Evolutionary conservation across 2,888 invertebrate species (phyloP).

Genomic region (Argyresthia albistria): DNA sequence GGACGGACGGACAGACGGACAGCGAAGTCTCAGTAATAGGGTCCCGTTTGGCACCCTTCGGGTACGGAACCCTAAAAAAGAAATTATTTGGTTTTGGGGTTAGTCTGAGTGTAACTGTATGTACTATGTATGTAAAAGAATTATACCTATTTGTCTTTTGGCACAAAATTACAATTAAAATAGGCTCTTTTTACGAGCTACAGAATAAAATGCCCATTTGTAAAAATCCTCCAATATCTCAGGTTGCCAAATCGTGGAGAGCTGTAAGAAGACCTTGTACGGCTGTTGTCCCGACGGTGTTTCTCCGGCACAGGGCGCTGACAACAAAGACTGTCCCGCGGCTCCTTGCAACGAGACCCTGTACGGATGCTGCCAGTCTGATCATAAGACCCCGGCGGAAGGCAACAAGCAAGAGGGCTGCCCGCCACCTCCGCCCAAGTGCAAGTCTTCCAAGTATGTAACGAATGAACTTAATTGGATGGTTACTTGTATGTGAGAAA

Average conservation of each 20-base stretch:
- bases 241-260: slow-evolving; percentile 81
- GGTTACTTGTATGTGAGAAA: neutral
- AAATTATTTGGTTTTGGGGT: too few relatives aligned
- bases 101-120: too few relatives aligned
- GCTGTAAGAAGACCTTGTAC: slow-evolving; percentile 81
- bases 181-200: too few relatives aligned
- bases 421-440: slow-evolving; percentile 75
- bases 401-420: slow-evolving; percentile 91
- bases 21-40: too few relatives aligned
- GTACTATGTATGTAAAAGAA: too few relatives aligned
- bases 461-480: slow-evolving; percentile 9
- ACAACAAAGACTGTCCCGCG: slow-evolving; percentile 82
- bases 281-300: slow-evolving; percentile 90
- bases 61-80: too few relatives aligned
- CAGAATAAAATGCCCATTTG: neutral
- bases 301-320: slow-evolving; percentile 80
- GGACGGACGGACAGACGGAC: too few relatives aligned
- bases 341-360: slow-evolving; percentile 82
- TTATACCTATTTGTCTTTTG: too few relatives aligned
- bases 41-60: too few relatives aligned
- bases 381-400: slow-evolving; percentile 81
- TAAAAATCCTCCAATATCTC: slow-evolving; percentile 2
- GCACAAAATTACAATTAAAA: too few relatives aligned
- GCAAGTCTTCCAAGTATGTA: slow-evolving; percentile 67
- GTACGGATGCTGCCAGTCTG: slow-evolving; percentile 87